Base-by-base conservation (phyloP, 2,113 vertebrate species). In the Natator depressus region DNA sequence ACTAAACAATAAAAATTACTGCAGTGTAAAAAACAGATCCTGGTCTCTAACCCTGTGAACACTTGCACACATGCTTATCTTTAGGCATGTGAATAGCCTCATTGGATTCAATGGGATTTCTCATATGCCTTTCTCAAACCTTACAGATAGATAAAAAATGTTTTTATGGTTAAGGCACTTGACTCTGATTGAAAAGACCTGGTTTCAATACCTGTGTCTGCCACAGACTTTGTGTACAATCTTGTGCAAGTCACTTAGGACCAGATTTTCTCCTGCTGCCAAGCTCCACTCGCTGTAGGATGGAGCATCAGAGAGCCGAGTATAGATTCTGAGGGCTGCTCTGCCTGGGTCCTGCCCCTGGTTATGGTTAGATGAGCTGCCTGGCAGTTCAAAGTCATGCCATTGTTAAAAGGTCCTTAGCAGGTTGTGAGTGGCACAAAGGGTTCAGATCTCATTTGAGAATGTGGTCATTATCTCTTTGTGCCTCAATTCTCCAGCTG, bases 301-400 rank as follows among this genome's bases (percentile, higher is more conserved):
- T 80, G 29, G 8, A 88, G 24, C 8, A 29, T n/a, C 20, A 3
- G 19, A 38, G 4, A 87, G 27, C 3, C 0, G 9, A 83, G 91
- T 78, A 42, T 6, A 78, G 4, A 1, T 87, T 57, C 54, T 42
- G 35, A n/a, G 17, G 35, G 3, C 2, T 76, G 4, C 51, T 4
- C 29, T 31, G 76, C 1, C 20, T 0, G 0, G 69, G 9, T 35
- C 9, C 2, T n/a, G 2, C 8, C 31, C 17, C 62, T n/a, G 31
- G n/a, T 69, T 69, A 69, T 69, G 16, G 17, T 19, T 69, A n/a
- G 62, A 69, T 1, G 16, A 69, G 35, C 16, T n/a, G 62, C 8
- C n/a, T n/a, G 35, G 35, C 62, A n/a, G 62, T 69, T n/a, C 35
- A n/a, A 69, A 69, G 31, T n/a, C 62, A 69, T 69, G 35, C 62